Percentiles rank a stretch among this genome's conserved stretches.
These are phyloP conservation scores for Miltochrista miniata DNA, from an alignment of 2,888 invertebrate genomes.

Conservation along the genomic window DNA sequence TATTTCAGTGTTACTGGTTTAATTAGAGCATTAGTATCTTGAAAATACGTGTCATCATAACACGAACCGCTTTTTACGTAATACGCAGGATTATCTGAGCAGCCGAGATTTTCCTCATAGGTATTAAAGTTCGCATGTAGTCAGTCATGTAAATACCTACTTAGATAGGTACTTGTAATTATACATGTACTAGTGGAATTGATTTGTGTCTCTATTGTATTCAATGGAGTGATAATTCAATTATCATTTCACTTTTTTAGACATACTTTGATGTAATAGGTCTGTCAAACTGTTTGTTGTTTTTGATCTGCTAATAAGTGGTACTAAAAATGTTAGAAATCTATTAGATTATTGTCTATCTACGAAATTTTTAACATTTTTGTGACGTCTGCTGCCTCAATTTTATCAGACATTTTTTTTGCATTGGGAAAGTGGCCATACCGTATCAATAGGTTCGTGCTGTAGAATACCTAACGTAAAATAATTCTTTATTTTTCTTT, in stretches of 20 bases:
- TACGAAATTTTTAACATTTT: too few species aligned
- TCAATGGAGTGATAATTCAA: slow-evolving; percentile 42
- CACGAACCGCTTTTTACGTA: slow-evolving; percentile 23
- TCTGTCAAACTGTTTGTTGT: too few species aligned
- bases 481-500: too few species aligned
- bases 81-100: slow-evolving; percentile 12
- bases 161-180: slow-evolving; percentile 28
- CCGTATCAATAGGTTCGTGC: too few species aligned
- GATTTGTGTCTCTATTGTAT: slow-evolving; percentile 35
- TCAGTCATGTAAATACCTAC: not conserved
- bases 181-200: slow-evolving; percentile 10
- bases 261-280: too few species aligned
- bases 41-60: slow-evolving; percentile 15
- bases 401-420: too few species aligned
- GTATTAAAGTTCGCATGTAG: slow-evolving; percentile 26
- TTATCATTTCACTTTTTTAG: slow-evolving; percentile 20
- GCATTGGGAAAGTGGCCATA: too few species aligned
- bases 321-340: too few species aligned
- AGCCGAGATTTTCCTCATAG: slow-evolving; percentile 34
- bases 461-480: too few species aligned
- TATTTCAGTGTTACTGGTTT: slow-evolving; percentile 2
- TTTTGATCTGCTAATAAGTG: too few species aligned
- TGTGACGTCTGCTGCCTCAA: too few species aligned
- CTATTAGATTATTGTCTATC: too few species aligned
- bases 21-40: slow-evolving; percentile 4